Percentiles rank a stretch among this genome's conserved stretches.
Evolutionary conservation across 2,797 vertebrate species (phyloP).

Genomic region (Pipistrellus kuhlii): DNA sequence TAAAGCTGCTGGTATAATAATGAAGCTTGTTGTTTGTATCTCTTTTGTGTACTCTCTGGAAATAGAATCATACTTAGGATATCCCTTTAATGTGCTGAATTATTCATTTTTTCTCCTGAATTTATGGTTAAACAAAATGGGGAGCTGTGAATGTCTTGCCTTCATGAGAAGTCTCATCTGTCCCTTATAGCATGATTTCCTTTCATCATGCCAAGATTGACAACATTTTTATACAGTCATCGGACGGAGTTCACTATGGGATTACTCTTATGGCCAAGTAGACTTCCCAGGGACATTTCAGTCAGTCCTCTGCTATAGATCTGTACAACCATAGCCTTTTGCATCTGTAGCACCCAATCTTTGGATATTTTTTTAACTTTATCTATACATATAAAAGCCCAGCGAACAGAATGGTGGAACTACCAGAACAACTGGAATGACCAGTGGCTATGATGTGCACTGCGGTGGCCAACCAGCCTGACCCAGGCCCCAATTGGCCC

Average conservation of each 20-base stretch:
- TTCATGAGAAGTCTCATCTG: not conserved
- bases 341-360: not conserved
- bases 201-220: not conserved
- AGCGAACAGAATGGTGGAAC: no score
- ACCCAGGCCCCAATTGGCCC: no score
- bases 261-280: not conserved
- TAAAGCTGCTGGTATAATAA: not conserved
- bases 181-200: not conserved
- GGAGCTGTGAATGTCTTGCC: not conserved
- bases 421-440: no score
- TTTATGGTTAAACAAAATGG: conserved; percentile 24
- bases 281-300: not conserved
- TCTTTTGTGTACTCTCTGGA: not conserved
- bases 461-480: no score
- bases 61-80: not conserved
- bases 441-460: no score
- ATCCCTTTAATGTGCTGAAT: not conserved
- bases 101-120: not conserved
- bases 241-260: not conserved
- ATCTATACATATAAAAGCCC: no score
- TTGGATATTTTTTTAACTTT: not conserved
- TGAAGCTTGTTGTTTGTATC: not conserved
- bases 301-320: not conserved
- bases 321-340: not conserved
- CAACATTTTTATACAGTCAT: not conserved